Evolutionary conservation across 2,888 invertebrate species (phyloP), one percentile per base, ranked within the genome.

Genomic region (Xanthorhoe spadicearia): DNA sequence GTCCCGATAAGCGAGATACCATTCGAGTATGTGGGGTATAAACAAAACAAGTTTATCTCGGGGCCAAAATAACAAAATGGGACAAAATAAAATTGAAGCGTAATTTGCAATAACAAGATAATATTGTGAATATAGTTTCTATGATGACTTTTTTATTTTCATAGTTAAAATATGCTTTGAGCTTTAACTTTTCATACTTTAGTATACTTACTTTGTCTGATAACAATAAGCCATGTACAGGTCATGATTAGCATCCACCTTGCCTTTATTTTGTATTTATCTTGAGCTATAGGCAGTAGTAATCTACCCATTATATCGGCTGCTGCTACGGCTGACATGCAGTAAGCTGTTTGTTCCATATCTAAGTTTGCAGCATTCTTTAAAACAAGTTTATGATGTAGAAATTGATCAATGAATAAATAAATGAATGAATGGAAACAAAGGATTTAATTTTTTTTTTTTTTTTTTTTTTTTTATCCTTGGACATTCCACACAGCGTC

Each of bases 281-380:
- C 95, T 64, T 95, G 95, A 70, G 96, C 87, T 64, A 94, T 89
- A 5, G 96, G 96, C 64, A 96, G 83, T 0, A 94, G 89, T 43
- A 96, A 85, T 55, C 96, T 94, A n/a, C 95, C 95, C 0, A 93
- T 77, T 53, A 96, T 95, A 78, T 96, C 96, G 15, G 95, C 94
- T 3, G 93, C 89, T 1, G 96, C 96, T 60, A 96, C 93, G 0
- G 94, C 92, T n/a, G 96, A 96, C 95, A 96, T 95, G 71, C 96
- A 96, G 50, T 88, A 87, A 0, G 96, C 96, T 2, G 95, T 95
- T 72, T 95, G 88, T 55, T 93, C 84, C 71, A 90, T 92, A 72
- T 87, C 79, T 84, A 92, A 80, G 2, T 66, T 64, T 9, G 90
- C 92, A 19, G 80, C 82, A 81, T 92, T 88, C 92, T 92, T 82